Evolutionary conservation across 1,140 invertebrate species (phyloP).

Genomic region (Dermatophagoides farinae): DNA sequence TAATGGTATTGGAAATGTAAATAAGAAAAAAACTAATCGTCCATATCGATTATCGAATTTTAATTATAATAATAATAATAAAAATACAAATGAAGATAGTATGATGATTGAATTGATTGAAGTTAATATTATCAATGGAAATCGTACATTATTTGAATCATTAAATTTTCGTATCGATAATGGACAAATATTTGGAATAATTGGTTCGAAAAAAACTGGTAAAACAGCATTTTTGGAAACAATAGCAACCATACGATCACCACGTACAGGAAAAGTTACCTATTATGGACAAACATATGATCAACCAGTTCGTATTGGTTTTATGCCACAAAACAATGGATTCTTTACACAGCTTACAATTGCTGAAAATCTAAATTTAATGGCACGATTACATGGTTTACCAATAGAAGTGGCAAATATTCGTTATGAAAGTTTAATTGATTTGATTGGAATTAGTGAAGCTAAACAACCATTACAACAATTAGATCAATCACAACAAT

Average conservation of each 20-base stretch:
- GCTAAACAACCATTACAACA: background rate
- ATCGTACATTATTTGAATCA: background rate
- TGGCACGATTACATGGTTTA: background rate
- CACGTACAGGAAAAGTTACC: background rate
- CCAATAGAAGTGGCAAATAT: background rate
- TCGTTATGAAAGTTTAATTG: background rate
- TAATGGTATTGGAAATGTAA: no score
- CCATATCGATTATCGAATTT: no score
- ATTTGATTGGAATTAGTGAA: background rate
- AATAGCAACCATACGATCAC: background rate
- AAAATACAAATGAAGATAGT: no score
- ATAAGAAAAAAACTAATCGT: no score
- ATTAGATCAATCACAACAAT: background rate
- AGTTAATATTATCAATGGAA: background rate
- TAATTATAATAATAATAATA: no score
- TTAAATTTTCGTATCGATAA: background rate
- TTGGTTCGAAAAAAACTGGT: background rate
- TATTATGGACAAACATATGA: background rate
- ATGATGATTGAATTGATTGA: no score
- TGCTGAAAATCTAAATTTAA: slow-evolving; percentile 12
- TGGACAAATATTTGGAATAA: background rate
- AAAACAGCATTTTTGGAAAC: slow-evolving; percentile 5
- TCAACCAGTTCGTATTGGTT: slow-evolving; percentile 24
- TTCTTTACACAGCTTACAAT: slow-evolving; percentile 19
- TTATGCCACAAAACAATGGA: slow-evolving; percentile 28